Conservation (phyloP, 1,140 invertebrate species). For the Drosophila melanogaster region DNA sequence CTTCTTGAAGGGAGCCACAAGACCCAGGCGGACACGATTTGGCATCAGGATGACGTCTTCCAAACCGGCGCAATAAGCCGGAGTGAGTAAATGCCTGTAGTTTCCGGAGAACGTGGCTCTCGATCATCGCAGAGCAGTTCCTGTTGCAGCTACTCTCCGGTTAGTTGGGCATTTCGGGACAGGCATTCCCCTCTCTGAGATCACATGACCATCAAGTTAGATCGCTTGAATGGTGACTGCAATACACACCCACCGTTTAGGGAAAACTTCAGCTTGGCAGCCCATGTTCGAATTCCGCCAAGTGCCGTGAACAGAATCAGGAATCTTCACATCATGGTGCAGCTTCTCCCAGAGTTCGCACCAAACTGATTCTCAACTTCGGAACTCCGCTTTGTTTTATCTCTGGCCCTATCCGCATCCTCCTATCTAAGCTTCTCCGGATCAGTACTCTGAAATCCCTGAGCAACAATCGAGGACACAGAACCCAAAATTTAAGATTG, state of each 20-base stretch:
- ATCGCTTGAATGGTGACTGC: neutral
- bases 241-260: neutral
- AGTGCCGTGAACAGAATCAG: neutral
- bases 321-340: neutral
- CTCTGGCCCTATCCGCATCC: neutral
- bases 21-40: neutral
- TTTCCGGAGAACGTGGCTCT: neutral
- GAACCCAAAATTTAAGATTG: neutral
- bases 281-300: too few species aligned
- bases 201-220: neutral
- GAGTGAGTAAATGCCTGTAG: neutral
- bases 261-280: too few species aligned
- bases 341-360: neutral
- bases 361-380: neutral
- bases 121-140: neutral
- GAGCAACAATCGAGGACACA: too few species aligned
- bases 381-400: neutral
- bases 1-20: neutral
- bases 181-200: neutral
- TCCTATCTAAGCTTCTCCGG: neutral
- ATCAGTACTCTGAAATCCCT: neutral
- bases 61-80: neutral
- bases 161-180: neutral
- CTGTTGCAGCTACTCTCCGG: neutral
- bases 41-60: neutral